Percentiles rank a stretch among this genome's conserved stretches.
phyloP scores from a whole-genome alignment of 2,888 invertebrate species.

The Labia minor region DNA sequence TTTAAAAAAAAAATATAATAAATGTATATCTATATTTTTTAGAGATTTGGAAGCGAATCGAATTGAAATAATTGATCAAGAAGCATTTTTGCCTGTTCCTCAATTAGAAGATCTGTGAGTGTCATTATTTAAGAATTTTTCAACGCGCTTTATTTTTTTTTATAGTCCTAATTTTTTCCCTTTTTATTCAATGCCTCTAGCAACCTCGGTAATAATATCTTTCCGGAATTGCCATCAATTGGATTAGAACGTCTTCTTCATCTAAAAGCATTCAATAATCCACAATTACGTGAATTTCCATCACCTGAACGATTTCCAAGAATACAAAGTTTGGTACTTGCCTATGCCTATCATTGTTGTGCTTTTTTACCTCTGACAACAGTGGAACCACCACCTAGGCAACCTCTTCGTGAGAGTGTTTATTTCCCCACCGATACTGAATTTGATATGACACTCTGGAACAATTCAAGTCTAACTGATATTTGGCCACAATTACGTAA shows the following conservation, averaged over 20 bases:
- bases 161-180: slow-evolving; percentile 1
- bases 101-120: slow-evolving; percentile 82
- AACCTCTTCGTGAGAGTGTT: slow-evolving; percentile 50
- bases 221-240: slow-evolving; percentile 67
- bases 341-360: slow-evolving; percentile 95
- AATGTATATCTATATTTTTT: slow-evolving; percentile 27
- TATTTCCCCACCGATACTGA: slow-evolving; percentile 58
- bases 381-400: slow-evolving; percentile 38
- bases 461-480: slow-evolving; percentile 57
- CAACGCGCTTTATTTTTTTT: not conserved
- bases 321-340: slow-evolving; percentile 72
- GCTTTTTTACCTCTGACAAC: slow-evolving; percentile 65
- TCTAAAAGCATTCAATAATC: slow-evolving; percentile 87
- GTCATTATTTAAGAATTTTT: slow-evolving; percentile 19
- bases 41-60: slow-evolving; percentile 82
- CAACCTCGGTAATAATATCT: slow-evolving; percentile 83
- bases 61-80: slow-evolving; percentile 72
- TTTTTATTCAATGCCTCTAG: slow-evolving; percentile 39
- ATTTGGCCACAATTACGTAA: slow-evolving; percentile 74
- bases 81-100: slow-evolving; percentile 67
- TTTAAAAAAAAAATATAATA: too few species aligned
- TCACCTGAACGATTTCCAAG: slow-evolving; percentile 75
- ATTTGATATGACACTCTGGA: slow-evolving; percentile 68
- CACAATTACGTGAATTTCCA: slow-evolving; percentile 75
- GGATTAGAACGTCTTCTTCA: slow-evolving; percentile 72